These are phyloP conservation scores for Tetraodon nigroviridis DNA, from an alignment of 2,113 vertebrate species.

Conservation along the genomic window DNA sequence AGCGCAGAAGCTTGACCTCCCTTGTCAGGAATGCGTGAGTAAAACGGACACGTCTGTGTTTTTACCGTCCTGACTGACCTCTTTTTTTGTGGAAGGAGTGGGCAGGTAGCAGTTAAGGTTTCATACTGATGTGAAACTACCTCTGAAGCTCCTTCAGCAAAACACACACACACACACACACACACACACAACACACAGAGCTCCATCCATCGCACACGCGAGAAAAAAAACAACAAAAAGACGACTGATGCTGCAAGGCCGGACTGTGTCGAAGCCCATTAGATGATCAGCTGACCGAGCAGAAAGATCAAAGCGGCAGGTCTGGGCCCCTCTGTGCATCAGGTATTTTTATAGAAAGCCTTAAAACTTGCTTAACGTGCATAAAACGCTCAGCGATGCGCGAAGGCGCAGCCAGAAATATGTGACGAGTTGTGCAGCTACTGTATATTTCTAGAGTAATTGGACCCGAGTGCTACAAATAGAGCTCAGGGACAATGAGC, in stretches of 20 bases:
- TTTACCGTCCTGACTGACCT: conserved; percentile 31
- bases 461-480: conserved; percentile 66
- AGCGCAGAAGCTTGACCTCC: background rate
- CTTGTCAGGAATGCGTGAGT: conserved; percentile 4
- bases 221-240: too few species aligned
- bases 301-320: conserved; percentile 40
- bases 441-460: conserved; percentile 55
- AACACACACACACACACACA: background rate
- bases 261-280: conserved; percentile 12
- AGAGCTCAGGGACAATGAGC: conserved; percentile 64
- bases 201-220: too few species aligned
- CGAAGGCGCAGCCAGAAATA: conserved; percentile 41
- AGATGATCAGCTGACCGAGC: conserved; percentile 44
- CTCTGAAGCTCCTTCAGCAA: conserved; percentile 21
- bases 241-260: conserved; percentile 18
- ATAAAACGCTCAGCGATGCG: conserved; percentile 36
- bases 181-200: too few species aligned
- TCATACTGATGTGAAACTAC: conserved; percentile 29
- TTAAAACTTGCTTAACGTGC: conserved; percentile 52
- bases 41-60: conserved; percentile 4
- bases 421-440: conserved; percentile 57
- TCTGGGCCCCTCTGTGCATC: conserved; percentile 20
- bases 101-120: conserved; percentile 26
- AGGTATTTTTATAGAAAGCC: conserved; percentile 58
- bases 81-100: conserved; percentile 23